These are phyloP conservation scores for Piprites chloris DNA, from an alignment of 2,113 vertebrate genomes.

Conservation along the genomic window DNA sequence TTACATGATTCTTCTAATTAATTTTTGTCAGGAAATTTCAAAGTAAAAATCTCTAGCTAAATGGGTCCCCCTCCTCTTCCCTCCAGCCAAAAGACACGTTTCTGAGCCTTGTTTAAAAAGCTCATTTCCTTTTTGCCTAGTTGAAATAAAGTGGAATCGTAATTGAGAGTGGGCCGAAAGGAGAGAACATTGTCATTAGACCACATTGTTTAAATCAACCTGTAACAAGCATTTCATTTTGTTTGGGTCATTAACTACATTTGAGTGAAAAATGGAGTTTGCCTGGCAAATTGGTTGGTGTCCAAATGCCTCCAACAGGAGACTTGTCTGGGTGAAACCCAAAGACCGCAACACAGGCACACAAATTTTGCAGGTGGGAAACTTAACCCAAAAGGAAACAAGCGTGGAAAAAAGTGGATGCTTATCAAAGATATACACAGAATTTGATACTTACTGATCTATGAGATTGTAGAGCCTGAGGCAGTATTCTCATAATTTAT, in stretches of 20 bases:
- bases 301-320: conserved; percentile 17
- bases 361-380: not conserved
- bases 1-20: conserved; percentile 71
- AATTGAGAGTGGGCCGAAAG: conserved; percentile 35
- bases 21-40: conserved; percentile 63
- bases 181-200: conserved; percentile 41
- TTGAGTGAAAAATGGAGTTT: conserved; percentile 53
- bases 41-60: conserved; percentile 53
- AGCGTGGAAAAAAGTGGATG: not conserved
- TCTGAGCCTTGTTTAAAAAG: conserved; percentile 18
- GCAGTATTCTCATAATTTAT: not conserved
- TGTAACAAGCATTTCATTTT: conserved; percentile 51
- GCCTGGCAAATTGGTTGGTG: conserved; percentile 14
- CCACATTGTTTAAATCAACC: conserved; percentile 51
- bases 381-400: not conserved
- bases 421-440: not conserved
- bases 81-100: not conserved
- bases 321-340: not conserved
- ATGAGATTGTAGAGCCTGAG: not conserved
- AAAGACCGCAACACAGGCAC: not conserved
- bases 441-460: not conserved
- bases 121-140: not conserved
- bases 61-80: not conserved
- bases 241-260: conserved; percentile 56
- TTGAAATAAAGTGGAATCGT: conserved; percentile 36